phyloP scores from a whole-genome alignment of 2,797 vertebrate genomes.

The Enteromius argenteus region DNA sequence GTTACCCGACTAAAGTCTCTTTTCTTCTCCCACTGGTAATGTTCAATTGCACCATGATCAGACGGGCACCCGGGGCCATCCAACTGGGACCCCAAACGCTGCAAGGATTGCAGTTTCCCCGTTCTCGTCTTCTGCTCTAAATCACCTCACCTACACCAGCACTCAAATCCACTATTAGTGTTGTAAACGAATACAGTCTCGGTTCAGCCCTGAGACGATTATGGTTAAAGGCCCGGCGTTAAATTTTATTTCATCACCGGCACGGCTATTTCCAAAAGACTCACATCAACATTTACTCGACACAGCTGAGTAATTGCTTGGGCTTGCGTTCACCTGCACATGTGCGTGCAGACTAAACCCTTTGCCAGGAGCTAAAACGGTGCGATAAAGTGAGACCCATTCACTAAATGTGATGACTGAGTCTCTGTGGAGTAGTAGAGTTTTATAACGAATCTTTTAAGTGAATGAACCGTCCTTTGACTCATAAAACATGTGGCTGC shows the following conservation, averaged over 20 bases:
- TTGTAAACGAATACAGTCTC: slow-evolving; percentile 21
- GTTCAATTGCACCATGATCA: slow-evolving; percentile 33
- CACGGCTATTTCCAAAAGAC: slow-evolving; percentile 9
- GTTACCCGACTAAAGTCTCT: slow-evolving; percentile 44
- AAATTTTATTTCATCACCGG: slow-evolving; percentile 43
- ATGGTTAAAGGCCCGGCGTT: not conserved
- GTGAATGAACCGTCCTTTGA: not conserved
- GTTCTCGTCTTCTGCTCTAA: slow-evolving; percentile 13
- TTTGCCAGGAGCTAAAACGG: slow-evolving; percentile 4
- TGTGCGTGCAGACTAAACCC: not conserved
- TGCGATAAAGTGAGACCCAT: slow-evolving; percentile 7
- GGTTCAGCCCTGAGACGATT: slow-evolving; percentile 31
- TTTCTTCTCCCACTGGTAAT: slow-evolving; percentile 46
- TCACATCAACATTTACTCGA: slow-evolving; percentile 22
- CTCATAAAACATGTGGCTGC: not conserved
- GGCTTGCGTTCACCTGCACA: slow-evolving; percentile 6
- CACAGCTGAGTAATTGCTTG: slow-evolving; percentile 20
- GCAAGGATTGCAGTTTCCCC: slow-evolving; percentile 16
- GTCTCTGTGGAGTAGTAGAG: slow-evolving; percentile 18
- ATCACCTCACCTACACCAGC: slow-evolving; percentile 14
- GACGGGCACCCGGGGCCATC: slow-evolving; percentile 28
- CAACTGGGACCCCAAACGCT: slow-evolving; percentile 11
- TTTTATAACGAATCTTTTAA: slow-evolving; percentile 16
- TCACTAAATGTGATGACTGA: slow-evolving; percentile 24
- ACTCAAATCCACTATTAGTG: slow-evolving; percentile 14